These are phyloP conservation scores for Poeciliopsis turrubarensis DNA, from an alignment of 2,113 vertebrate genomes.

Conservation along the genomic window DNA sequence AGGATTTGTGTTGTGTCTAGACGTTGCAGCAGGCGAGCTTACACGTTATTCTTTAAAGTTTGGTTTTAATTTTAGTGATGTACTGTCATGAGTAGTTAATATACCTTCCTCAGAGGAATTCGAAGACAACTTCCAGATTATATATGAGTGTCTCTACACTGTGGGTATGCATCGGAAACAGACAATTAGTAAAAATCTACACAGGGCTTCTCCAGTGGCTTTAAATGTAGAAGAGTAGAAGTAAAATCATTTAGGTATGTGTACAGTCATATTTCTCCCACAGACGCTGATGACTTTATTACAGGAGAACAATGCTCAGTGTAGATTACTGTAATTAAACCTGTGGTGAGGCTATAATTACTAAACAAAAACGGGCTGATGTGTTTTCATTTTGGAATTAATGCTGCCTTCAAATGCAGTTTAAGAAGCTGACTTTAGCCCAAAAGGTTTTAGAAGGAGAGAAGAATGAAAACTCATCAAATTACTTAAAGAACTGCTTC, in stretches of 20 bases:
- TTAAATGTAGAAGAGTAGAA: neutral
- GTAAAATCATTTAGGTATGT: neutral
- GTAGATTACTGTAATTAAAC: conserved; percentile 9
- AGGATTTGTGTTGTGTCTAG: no score
- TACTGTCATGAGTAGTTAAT: neutral
- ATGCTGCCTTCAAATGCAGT: neutral
- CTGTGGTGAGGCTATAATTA: conserved; percentile 12
- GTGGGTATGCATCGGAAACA: neutral
- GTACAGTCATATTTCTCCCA: conserved; percentile 2
- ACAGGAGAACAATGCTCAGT: neutral
- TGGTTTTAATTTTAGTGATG: neutral
- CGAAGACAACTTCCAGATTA: neutral
- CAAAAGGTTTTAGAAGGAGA: no score
- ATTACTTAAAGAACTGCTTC: no score
- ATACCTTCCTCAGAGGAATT: neutral
- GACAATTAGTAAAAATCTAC: neutral
- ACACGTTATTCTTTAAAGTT: neutral
- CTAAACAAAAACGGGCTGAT: neutral
- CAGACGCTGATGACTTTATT: neutral
- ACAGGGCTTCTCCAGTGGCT: neutral
- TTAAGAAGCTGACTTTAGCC: neutral
- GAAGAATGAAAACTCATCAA: no score
- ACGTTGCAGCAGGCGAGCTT: no score
- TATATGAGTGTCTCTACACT: neutral
- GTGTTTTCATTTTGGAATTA: conserved; percentile 1